A percentile compares a stretch with the other conserved stretches of the same genome.
phyloP scores from a whole-genome alignment of 2,888 invertebrate genomes.

The Brenthis daphne region DNA sequence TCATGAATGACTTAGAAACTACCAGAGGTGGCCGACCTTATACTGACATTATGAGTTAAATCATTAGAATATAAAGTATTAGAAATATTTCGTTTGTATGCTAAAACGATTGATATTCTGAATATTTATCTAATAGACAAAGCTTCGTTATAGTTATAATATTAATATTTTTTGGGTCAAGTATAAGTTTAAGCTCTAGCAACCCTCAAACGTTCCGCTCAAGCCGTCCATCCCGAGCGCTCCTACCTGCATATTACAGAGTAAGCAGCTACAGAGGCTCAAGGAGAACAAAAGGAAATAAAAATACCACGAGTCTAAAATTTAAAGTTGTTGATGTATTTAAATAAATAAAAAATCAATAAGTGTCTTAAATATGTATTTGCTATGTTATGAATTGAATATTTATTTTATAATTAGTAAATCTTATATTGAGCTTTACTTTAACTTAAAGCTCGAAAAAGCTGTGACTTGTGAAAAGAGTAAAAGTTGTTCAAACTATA shows the following conservation, averaged over 20 bases:
- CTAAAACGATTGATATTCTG: no score
- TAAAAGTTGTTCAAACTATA: conserved; percentile 31
- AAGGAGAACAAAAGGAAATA: background rate
- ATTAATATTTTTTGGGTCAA: conserved; percentile 16
- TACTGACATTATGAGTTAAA: conserved; percentile 8
- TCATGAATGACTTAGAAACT: conserved; percentile 41
- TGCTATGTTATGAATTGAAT: no score
- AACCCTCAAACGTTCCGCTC: conserved; percentile 67
- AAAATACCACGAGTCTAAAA: background rate
- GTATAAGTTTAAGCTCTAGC: conserved; percentile 44
- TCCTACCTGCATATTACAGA: conserved; percentile 68
- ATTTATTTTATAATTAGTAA: no score
- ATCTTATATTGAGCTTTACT: conserved; percentile 13
- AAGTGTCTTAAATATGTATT: no score
- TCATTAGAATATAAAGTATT: conserved; percentile 7
- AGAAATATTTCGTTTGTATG: no score
- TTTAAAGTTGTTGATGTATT: background rate
- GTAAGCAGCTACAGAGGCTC: conserved; percentile 42
- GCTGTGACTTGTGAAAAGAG: conserved; percentile 10
- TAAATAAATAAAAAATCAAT: no score
- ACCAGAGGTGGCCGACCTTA: conserved; percentile 38
- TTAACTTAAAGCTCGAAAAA: conserved; percentile 28
- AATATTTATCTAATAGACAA: conserved; percentile 2
- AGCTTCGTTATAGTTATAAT: conserved; percentile 9
- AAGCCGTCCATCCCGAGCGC: conserved; percentile 67